phyloP scores from a whole-genome alignment of 2,797 vertebrate species.

The Pterois miles region DNA sequence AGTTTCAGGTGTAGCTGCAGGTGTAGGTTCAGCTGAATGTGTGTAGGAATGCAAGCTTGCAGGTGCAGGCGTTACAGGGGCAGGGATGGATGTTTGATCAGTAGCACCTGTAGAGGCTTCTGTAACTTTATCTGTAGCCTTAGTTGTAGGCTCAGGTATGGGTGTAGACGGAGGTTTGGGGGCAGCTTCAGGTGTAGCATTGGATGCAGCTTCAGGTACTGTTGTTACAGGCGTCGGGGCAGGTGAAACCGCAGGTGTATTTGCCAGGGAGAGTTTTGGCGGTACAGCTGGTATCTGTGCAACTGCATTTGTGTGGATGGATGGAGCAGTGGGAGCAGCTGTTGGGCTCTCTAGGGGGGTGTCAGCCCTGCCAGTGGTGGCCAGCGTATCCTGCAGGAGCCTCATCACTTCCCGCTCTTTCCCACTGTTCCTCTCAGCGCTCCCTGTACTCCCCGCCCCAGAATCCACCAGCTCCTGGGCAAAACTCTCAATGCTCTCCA shows the following conservation, averaged over 20 bases:
- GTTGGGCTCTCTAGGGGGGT: conserved; percentile 45
- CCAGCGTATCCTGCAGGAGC: conserved; percentile 94
- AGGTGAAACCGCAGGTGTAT: conserved; percentile 17
- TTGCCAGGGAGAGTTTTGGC: conserved; percentile 48
- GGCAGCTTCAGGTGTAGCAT: conserved; percentile 18
- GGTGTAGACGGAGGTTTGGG: conserved; percentile 26
- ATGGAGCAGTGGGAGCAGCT: conserved; percentile 9
- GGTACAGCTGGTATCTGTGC: conserved; percentile 38
- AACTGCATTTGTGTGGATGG: neutral
- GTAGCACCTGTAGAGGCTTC: conserved; percentile 25
- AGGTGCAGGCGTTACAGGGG: neutral
- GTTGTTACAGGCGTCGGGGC: neutral
- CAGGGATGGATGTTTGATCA: conserved; percentile 7
- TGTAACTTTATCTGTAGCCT: conserved; percentile 30
- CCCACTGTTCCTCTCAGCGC: conserved; percentile 80
- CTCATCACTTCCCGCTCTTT: conserved; percentile 98
- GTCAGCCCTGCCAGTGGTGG: conserved; percentile 79
- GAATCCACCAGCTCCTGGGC: conserved; percentile 98
- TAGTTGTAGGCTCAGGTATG: conserved; percentile 32
- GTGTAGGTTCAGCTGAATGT: conserved; percentile 18
- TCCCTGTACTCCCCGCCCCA: conserved; percentile 88
- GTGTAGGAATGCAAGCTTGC: conserved; percentile 29
- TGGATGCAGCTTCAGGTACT: conserved; percentile 34
- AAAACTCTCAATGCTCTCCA: conserved; percentile 98
- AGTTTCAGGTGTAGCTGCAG: conserved; percentile 38